phyloP scores from a whole-genome alignment of 2,888 invertebrate genomes.

The Synanthedon vespiformis region DNA sequence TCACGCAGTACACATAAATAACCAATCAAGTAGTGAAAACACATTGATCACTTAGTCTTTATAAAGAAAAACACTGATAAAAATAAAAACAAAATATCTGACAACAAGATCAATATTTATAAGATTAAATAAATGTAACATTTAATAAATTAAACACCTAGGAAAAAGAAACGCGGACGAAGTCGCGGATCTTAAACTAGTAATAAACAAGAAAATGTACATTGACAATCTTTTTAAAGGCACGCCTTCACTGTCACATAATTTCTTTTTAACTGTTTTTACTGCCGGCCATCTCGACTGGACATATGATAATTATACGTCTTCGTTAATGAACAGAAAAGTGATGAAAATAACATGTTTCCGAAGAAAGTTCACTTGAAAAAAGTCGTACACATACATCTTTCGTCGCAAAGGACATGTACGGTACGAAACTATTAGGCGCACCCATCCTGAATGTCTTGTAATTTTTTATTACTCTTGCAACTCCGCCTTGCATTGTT shows the following conservation, averaged over 20 bases:
- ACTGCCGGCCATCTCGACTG: not conserved
- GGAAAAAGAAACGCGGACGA: not conserved
- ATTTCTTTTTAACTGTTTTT: not conserved
- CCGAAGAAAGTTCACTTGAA: conserved; percentile 2
- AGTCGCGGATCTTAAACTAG: not conserved
- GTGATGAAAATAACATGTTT: conserved; percentile 2
- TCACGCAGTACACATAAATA: too few species aligned
- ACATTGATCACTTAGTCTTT: too few species aligned
- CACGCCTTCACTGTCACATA: not conserved
- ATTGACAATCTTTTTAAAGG: not conserved
- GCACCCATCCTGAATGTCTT: conserved; percentile 57
- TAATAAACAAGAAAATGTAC: not conserved
- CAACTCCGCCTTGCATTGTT: conserved; percentile 64
- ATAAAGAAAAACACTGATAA: too few species aligned
- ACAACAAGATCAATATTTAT: too few species aligned
- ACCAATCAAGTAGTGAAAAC: too few species aligned
- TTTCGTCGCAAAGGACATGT: conserved; percentile 16
- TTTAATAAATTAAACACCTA: not conserved
- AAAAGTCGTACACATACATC: conserved; percentile 13
- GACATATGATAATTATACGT: conserved; percentile 2
- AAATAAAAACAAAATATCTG: too few species aligned
- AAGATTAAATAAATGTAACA: not conserved
- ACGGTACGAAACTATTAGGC: conserved; percentile 43
- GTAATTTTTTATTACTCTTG: conserved; percentile 54
- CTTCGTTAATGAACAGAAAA: conserved; percentile 4